Evolutionary conservation across 2,797 vertebrate species (phyloP).

Genomic region (Lacerta bilineata): DNA sequence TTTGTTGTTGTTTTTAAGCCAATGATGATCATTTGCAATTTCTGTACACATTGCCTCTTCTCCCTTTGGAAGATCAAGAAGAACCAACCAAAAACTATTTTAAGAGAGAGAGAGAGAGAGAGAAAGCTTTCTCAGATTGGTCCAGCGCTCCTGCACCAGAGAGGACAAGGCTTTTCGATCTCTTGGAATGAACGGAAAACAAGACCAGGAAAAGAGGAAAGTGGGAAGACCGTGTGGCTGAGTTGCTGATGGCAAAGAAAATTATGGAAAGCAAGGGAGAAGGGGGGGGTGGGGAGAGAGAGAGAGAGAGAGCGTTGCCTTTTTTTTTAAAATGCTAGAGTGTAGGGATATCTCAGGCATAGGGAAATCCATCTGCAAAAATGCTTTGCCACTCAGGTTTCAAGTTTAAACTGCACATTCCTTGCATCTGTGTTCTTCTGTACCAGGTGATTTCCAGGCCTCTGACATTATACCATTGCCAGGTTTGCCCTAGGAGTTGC

Average conservation of each 20-base stretch:
- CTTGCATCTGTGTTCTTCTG: neutral
- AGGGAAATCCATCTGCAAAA: neutral
- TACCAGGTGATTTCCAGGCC: neutral
- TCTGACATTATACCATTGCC: neutral
- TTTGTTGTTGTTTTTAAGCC: slow-evolving; percentile 26
- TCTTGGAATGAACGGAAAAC: slow-evolving; percentile 75
- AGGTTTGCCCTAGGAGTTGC: neutral
- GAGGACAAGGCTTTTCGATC: slow-evolving; percentile 63
- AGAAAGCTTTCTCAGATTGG: slow-evolving; percentile 16
- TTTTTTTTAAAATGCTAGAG: no score
- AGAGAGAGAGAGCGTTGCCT: neutral
- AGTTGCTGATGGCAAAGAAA: slow-evolving; percentile 70
- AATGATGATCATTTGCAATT: slow-evolving; percentile 37
- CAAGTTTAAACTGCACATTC: neutral
- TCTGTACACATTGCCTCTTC: neutral
- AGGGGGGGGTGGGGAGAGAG: neutral
- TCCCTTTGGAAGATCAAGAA: neutral
- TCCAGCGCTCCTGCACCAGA: slow-evolving; percentile 43
- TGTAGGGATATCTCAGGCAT: neutral
- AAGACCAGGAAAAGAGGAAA: slow-evolving; percentile 69
- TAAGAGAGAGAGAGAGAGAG: slow-evolving; percentile 36
- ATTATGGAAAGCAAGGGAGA: slow-evolving; percentile 43
- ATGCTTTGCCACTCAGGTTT: neutral
- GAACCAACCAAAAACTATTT: slow-evolving; percentile 58
- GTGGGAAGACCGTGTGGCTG: slow-evolving; percentile 58